Base-by-base conservation (phyloP, 2,797 vertebrate species). In the Acanthurus lineatus region DNA sequence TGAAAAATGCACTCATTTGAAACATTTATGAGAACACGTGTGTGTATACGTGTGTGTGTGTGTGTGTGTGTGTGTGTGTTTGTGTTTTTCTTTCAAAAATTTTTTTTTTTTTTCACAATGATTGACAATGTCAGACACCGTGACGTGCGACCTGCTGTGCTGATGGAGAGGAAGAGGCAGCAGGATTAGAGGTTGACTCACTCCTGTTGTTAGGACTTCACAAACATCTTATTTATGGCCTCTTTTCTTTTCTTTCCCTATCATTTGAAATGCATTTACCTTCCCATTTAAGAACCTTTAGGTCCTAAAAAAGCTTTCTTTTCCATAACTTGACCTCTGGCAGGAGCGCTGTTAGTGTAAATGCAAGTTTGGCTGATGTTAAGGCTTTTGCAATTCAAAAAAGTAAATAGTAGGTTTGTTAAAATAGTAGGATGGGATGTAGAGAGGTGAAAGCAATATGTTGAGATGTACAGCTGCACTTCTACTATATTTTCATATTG, bases 91-190 rank as follows among this genome's bases (percentile, higher is more conserved):
- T 28, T 25, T 25, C 35, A 45, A 22, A 58, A n/a, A 10, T 11
- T 19, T 56, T 70, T 62, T 58, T 56, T 69, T 25, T 25, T 25
- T 25, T 25, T 3, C 25, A 45, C 16, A 9, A 47, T 87, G 88
- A 91, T 53, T 92, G 89, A 80, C 89, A 58, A 17, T 77, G 74
- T 79, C 79, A 83, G 74, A 73, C 69, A 78, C 57, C 59, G 12
- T 64, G 73, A 73, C 45, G 61, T 71, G 79, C 69, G 48, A 60
- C 82, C 79, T 74, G 78, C 68, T 69, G 60, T 56, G 63, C 76
- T 72, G 77, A 85, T 81, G 61, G 51, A 58, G 25, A 69, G 64
- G 47, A 64, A 20, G 81, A 61, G 66, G 48, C 63, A 69, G 45
- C 17, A 5, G 79, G 84, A 90, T 92, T 84, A 85, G 65, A 80